These are phyloP conservation scores for Papio anubis DNA, from an alignment of 2,113 vertebrate genomes.

Conservation along the genomic window DNA sequence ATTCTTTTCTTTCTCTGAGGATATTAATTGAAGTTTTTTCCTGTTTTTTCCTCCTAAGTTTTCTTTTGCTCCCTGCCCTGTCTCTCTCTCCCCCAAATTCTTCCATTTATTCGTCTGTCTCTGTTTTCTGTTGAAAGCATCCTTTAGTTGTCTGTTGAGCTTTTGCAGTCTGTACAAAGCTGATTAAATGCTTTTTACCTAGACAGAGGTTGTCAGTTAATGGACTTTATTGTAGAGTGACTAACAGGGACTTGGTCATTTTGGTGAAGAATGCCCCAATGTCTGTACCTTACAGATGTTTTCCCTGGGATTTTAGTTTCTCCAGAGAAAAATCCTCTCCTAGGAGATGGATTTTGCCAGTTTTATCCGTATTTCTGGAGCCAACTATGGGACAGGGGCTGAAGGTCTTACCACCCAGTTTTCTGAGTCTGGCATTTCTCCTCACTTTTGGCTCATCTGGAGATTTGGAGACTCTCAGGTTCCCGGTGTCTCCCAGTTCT, in stretches of 20 bases:
- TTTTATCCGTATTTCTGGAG: no score
- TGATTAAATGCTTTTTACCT: not conserved
- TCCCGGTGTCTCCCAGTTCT: not conserved
- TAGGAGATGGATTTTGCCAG: no score
- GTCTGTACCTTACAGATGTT: no score
- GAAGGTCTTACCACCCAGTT: no score
- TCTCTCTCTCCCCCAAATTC: not conserved
- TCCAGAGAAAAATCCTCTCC: no score
- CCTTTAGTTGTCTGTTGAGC: not conserved
- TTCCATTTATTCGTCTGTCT: not conserved
- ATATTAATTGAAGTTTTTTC: not conserved
- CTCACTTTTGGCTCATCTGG: not conserved
- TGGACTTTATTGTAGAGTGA: not conserved
- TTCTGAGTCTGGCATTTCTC: not conserved
- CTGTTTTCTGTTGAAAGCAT: not conserved
- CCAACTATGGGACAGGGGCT: no score
- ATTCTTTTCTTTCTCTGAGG: not conserved
- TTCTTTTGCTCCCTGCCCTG: not conserved
- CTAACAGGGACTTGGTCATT: not conserved
- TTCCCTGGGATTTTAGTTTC: no score
- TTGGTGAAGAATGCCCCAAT: not conserved
- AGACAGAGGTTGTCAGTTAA: not conserved
- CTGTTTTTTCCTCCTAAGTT: not conserved
- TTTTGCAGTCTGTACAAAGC: not conserved
- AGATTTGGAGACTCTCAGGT: not conserved